A percentile compares a stretch with the other conserved stretches of the same genome.
Evolutionary conservation across 1,140 invertebrate species (phyloP).

Genomic region (Elymnias hypermnestra): DNA sequence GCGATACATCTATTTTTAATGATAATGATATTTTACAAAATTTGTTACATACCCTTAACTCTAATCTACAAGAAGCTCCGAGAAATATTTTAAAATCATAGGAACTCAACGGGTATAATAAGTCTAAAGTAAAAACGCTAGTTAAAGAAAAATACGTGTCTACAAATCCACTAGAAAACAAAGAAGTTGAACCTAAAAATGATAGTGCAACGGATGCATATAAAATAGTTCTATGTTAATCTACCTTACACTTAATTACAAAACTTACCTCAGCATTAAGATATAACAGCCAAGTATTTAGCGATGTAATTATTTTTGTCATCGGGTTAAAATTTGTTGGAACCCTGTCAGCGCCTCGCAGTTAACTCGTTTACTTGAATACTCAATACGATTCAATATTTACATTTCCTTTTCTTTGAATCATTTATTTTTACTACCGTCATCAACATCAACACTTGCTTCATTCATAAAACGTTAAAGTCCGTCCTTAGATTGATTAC

Average conservation of each 20-base stretch:
- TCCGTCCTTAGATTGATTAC: too few relatives aligned
- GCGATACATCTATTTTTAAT: conserved; percentile 56
- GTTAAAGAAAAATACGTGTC: conserved; percentile 25
- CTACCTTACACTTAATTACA: conserved; percentile 55
- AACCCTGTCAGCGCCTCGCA: conserved; percentile 30
- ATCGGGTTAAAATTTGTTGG: conserved; percentile 3
- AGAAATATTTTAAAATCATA: conserved; percentile 65
- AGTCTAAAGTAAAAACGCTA: conserved; percentile 33
- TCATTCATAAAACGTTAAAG: too few relatives aligned
- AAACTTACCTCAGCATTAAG: conserved; percentile 51
- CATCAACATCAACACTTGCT: too few relatives aligned
- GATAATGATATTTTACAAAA: conserved; percentile 52
- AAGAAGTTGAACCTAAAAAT: conserved; percentile 28
- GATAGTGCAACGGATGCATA: conserved; percentile 35
- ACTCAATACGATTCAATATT: conserved; percentile 12
- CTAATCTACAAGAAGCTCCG: conserved; percentile 53
- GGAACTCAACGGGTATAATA: conserved; percentile 58
- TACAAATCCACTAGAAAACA: conserved; percentile 27
- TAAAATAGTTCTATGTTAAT: conserved; percentile 42
- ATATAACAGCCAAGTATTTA: conserved; percentile 46
- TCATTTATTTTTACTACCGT: background rate
- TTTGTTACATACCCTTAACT: conserved; percentile 27
- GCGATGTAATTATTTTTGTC: conserved; percentile 8
- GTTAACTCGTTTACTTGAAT: conserved; percentile 1
- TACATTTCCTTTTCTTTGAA: background rate